Conservation (phyloP, 1,140 invertebrate species). For the Hestina assimilis region DNA sequence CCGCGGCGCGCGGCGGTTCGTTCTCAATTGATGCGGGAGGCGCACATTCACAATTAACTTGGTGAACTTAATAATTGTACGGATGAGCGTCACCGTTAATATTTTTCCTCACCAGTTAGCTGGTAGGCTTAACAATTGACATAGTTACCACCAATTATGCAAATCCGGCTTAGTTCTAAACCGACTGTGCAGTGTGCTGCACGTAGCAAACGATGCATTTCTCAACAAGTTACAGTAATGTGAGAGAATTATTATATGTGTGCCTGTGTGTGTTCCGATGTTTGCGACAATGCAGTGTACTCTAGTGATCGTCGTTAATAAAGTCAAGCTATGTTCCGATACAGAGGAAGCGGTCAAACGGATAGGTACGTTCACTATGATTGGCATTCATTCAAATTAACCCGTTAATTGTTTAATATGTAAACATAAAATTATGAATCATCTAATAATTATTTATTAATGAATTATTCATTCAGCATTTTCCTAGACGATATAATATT, state of each 20-base stretch:
- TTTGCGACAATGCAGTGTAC: constrained; percentile 67
- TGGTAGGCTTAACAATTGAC: constrained; percentile 60
- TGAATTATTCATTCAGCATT: constrained; percentile 19
- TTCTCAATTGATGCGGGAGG: constrained; percentile 72
- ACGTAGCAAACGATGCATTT: constrained; percentile 65
- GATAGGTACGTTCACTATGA: constrained; percentile 44
- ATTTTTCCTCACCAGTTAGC: constrained; percentile 43
- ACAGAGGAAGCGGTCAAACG: constrained; percentile 56
- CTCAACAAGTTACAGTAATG: constrained; percentile 49
- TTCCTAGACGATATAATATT: constrained; percentile 10
- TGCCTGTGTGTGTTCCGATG: constrained; percentile 26
- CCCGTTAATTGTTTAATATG: constrained; percentile 18
- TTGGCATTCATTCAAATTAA: constrained; percentile 3
- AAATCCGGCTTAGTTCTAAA: constrained; percentile 69
- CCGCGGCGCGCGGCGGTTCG: constrained; percentile 36
- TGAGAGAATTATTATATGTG: constrained; percentile 48
- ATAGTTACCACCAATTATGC: constrained; percentile 55
- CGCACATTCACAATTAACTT: constrained; percentile 70
- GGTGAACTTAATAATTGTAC: constrained; percentile 52
- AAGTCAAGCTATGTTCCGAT: constrained; percentile 64
- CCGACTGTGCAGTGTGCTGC: constrained; percentile 48
- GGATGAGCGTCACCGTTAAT: constrained; percentile 48
- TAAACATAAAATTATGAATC: constrained; percentile 12
- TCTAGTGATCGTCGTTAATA: constrained; percentile 70
- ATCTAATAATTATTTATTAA: constrained; percentile 3